phyloP scores from a whole-genome alignment of 2,113 vertebrate species.

The Carlito syrichta region DNA sequence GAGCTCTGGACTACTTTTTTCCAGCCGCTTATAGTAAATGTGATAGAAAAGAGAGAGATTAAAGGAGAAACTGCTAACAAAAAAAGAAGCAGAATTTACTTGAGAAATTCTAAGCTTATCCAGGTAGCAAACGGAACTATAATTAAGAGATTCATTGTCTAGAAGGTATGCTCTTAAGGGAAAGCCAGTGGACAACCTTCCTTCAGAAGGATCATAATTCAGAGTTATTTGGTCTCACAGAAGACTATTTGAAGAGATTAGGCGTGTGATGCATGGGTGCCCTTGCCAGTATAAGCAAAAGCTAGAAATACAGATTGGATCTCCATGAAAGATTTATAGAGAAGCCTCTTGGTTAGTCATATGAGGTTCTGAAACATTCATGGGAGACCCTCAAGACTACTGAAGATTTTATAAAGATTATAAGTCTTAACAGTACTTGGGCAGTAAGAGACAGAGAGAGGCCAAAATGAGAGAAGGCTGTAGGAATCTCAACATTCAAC shows the following conservation, averaged over 20 bases:
- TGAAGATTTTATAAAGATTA: no score
- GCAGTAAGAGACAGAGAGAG: neutral
- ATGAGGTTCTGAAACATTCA: neutral
- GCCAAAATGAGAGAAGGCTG: neutral
- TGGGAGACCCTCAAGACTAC: neutral
- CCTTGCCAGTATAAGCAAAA: neutral
- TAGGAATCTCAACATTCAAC: neutral
- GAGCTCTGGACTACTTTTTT: no score
- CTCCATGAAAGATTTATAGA: neutral
- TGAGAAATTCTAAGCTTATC: neutral
- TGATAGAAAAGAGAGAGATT: neutral
- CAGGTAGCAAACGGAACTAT: neutral
- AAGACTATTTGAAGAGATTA: neutral
- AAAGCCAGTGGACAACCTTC: neutral
- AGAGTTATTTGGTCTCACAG: neutral
- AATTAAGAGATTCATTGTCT: neutral
- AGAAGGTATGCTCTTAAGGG: neutral
- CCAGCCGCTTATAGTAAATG: neutral
- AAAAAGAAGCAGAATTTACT: neutral
- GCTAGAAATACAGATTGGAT: neutral
- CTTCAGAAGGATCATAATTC: neutral
- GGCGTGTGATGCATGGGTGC: neutral
- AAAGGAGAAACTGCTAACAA: neutral
- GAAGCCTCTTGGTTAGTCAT: neutral
- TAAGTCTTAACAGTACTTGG: no score